Evolutionary conservation across 2,888 invertebrate genomes (phyloP), one percentile per base, ranked within the genome.

Genomic region (Clivina fossor): DNA sequence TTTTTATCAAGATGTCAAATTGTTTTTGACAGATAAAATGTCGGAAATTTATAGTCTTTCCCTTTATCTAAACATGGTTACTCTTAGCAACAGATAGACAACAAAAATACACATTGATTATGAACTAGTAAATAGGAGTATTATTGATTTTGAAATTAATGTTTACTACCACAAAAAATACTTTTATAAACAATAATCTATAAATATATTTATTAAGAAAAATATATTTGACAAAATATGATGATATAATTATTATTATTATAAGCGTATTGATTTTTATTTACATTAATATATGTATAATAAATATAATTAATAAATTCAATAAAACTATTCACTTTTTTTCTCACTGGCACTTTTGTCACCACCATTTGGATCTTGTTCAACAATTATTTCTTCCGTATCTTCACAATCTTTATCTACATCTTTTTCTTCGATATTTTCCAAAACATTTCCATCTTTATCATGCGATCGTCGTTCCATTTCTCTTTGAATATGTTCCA

Each of bases 401-500:
- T 44, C 38, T 40, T 53, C 56, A 28, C 15, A 38, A 28, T 57
- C 56, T 19, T 47, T 58, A 7, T 20, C 19, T 18, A 32, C 13
- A 40, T 62, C 59, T 38, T 63, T 62, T 38, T 64, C 58, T 8
- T 70, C 70, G 11, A 71, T 64, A 20, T 67, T 64, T 7, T 67
- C 65, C 53, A 28, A 9, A 22, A 38, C 16, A 33, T 51, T 43
- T 3, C 33, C 19, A 11, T 9, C 13, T 32, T 26, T 15, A 4
- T 22, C 26, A 7, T 33, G 9, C 4, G 26, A 24, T 7, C 9
- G 11, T 18, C 22, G 19, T 9, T 55, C 47, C 30, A 55, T 40
- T 40, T 40, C 40, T 38, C 22, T 20, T 38, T 73, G 72, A 64
- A 73, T 66, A 37, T 64, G 63, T 55, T 63, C 66, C 46, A 73